Conservation (phyloP, 2,797 vertebrate species). For the Anableps anableps region DNA sequence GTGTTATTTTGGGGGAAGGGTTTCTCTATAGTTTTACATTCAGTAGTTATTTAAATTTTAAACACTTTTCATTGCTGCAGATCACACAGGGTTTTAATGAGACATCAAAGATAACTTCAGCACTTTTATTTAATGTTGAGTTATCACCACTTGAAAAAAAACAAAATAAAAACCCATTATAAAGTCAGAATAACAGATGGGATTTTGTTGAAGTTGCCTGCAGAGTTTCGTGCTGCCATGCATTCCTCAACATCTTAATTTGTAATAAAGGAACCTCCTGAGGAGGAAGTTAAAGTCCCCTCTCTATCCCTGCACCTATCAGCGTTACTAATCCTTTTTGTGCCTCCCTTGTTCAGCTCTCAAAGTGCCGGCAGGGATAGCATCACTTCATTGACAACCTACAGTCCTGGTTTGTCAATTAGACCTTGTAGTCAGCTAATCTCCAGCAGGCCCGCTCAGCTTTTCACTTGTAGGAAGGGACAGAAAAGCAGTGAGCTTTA, state of each 20-base stretch:
- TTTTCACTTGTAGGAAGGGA: slow-evolving; percentile 59
- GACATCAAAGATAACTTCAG: background rate
- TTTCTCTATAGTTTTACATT: background rate
- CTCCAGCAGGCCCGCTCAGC: slow-evolving; percentile 59
- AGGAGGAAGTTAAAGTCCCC: slow-evolving; percentile 57
- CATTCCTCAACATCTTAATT: slow-evolving; percentile 33
- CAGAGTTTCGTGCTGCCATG: background rate
- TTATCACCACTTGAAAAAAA: background rate
- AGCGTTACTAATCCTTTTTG: slow-evolving; percentile 74
- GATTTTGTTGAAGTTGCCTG: background rate
- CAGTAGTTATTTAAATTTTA: background rate
- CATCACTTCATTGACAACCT: slow-evolving; percentile 65
- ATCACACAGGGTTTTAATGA: background rate
- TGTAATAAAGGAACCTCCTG: slow-evolving; percentile 13
- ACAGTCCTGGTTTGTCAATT: slow-evolving; percentile 71
- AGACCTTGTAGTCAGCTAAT: slow-evolving; percentile 71
- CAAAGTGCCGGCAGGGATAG: slow-evolving; percentile 70
- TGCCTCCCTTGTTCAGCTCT: slow-evolving; percentile 60
- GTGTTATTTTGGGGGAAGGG: background rate
- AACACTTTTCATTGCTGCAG: background rate
- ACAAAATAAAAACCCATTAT: background rate
- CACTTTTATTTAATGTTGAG: background rate
- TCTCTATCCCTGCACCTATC: slow-evolving; percentile 46
- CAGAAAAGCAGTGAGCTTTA: slow-evolving; percentile 75
- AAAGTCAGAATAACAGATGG: slow-evolving; percentile 3